A percentile compares a stretch with the other conserved stretches of the same genome.
Evolutionary conservation across 2,888 invertebrate genomes (phyloP).

Genomic region (Erpobdella octoculata): DNA sequence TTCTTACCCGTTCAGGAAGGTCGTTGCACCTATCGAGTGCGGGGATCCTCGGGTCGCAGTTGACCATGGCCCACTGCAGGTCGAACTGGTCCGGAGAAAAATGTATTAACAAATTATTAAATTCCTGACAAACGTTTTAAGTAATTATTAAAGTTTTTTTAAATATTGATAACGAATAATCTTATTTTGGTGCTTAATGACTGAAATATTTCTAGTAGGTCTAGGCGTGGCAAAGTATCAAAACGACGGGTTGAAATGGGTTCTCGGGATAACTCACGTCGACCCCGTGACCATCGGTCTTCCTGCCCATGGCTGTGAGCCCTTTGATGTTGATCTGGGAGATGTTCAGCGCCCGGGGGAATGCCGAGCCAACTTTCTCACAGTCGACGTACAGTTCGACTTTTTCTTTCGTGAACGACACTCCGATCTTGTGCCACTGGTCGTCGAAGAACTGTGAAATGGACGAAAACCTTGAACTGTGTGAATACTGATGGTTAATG

Average conservation of each 20-base stretch:
- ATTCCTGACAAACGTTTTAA: too few relatives aligned
- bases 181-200: too few relatives aligned
- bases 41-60: slow-evolving; percentile 29
- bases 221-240: too few relatives aligned
- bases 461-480: not conserved
- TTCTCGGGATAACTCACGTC: slow-evolving; percentile 6
- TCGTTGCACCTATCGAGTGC: slow-evolving; percentile 24
- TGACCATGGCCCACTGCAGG: slow-evolving; percentile 30
- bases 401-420: slow-evolving; percentile 16
- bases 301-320: slow-evolving; percentile 17
- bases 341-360: slow-evolving; percentile 2
- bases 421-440: slow-evolving; percentile 27
- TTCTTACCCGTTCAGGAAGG: too few relatives aligned
- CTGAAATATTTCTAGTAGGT: too few relatives aligned
- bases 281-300: slow-evolving; percentile 10
- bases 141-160: too few relatives aligned
- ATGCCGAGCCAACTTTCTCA: slow-evolving; percentile 20
- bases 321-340: slow-evolving; percentile 3
- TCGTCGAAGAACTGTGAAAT: slow-evolving; percentile 25
- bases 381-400: slow-evolving; percentile 29
- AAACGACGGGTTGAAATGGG: too few relatives aligned
- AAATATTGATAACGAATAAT: too few relatives aligned
- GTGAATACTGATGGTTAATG: not conserved
- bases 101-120: too few relatives aligned
- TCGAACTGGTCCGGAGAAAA: too few relatives aligned